Evolutionary conservation across 2,113 vertebrate species (phyloP).

Genomic region (Myocastor coypus): DNA sequence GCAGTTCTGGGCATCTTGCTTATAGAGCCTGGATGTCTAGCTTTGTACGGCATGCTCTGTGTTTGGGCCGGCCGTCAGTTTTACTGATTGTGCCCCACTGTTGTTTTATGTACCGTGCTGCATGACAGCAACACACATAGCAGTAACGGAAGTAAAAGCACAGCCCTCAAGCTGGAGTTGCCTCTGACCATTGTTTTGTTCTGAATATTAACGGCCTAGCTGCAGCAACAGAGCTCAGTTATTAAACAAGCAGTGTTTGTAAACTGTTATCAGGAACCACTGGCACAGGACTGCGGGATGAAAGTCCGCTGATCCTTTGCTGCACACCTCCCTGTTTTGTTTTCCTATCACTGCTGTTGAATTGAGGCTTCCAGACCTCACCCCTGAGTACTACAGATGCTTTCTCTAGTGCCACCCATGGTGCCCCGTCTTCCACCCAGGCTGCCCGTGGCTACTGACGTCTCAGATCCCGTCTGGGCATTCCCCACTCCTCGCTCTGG

Average conservation of each 20-base stretch:
- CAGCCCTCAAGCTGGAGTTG: neutral
- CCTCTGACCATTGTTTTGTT: neutral
- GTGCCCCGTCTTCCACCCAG: neutral
- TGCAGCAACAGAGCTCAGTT: neutral
- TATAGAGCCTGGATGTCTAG: neutral
- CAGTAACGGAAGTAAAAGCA: neutral
- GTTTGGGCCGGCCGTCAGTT: neutral
- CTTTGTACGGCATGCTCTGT: neutral
- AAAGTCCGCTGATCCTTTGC: constrained; percentile 6
- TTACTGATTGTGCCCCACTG: neutral
- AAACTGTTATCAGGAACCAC: neutral
- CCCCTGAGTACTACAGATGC: neutral
- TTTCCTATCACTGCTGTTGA: neutral
- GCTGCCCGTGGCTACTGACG: neutral
- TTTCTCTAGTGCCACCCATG: neutral
- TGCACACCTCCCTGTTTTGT: neutral
- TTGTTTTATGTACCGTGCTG: neutral
- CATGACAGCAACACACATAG: neutral
- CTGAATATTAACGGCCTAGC: neutral
- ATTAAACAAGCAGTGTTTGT: neutral
- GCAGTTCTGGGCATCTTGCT: neutral
- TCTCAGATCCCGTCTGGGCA: neutral
- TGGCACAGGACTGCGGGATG: neutral
- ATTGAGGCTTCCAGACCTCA: constrained; percentile 30
- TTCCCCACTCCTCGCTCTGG: neutral